These are phyloP conservation scores for Bubalus kerabau DNA, from an alignment of 2,113 vertebrate genomes.

Conservation along the genomic window DNA sequence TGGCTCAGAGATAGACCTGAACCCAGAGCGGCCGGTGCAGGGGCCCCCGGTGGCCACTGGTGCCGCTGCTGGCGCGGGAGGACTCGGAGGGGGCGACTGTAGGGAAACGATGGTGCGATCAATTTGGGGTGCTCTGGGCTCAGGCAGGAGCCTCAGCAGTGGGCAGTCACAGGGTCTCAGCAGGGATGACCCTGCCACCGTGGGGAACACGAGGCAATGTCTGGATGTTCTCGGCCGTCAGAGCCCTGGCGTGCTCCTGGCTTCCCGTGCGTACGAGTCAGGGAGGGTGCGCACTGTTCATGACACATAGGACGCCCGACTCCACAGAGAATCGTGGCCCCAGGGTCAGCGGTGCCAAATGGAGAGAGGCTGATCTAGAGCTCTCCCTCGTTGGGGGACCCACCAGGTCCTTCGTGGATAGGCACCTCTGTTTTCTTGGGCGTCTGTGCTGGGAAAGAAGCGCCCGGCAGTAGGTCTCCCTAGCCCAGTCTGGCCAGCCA, in stretches of 20 bases:
- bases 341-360: fast-evolving
- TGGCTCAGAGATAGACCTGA: not conserved
- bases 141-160: not conserved
- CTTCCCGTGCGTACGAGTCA: not conserved
- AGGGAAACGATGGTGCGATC: not conserved
- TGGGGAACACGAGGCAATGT: not conserved
- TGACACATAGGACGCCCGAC: fast-evolving
- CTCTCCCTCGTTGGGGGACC: not conserved
- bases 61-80: not conserved
- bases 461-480: not conserved
- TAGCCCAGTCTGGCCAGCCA: not conserved
- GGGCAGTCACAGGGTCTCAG: not conserved
- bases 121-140: not conserved
- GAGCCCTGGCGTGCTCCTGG: not conserved
- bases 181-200: not conserved
- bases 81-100: not conserved
- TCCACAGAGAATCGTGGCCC: not conserved
- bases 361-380: not conserved
- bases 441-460: not conserved
- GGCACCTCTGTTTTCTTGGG: not conserved
- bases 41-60: not conserved
- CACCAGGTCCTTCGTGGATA: not conserved
- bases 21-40: not conserved
- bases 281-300: not conserved
- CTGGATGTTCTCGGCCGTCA: not conserved